A percentile compares a stretch with the other conserved stretches of the same genome.
phyloP scores from a whole-genome alignment of 2,113 vertebrate genomes.

The Hyla sarda region DNA sequence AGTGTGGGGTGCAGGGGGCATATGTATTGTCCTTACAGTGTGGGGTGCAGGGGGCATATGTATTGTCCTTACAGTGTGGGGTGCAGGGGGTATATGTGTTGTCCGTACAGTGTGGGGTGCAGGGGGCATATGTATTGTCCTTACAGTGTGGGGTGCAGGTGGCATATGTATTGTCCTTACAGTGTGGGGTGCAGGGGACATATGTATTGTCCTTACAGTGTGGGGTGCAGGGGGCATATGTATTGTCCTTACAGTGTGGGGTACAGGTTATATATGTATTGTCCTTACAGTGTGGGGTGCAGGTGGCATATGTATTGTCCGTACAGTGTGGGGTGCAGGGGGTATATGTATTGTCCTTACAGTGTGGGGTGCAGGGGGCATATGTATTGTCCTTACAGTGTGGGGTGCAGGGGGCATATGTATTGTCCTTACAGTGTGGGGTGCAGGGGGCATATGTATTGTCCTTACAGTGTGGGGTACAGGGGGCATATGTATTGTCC shows the following conservation, averaged over 20 bases:
- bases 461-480: too few relatives aligned
- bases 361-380: constrained; percentile 10
- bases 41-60: not conserved
- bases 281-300: too few relatives aligned
- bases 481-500: not conserved
- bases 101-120: too few relatives aligned
- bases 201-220: too few relatives aligned
- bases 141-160: constrained; percentile 14
- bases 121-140: not conserved
- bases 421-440: too few relatives aligned
- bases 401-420: not conserved
- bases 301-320: not conserved
- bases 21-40: too few relatives aligned
- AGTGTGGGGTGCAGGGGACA: constrained; percentile 5
- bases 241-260: too few relatives aligned
- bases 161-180: not conserved
- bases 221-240: not conserved
- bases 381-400: too few relatives aligned
- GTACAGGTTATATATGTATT: too few relatives aligned
- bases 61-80: too few relatives aligned
- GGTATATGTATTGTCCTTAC: not conserved
- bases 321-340: constrained; percentile 7
- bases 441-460: not conserved
- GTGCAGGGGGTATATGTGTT: not conserved
- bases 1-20: constrained; percentile 10